Conservation (phyloP, 2,888 invertebrate genomes). For the Aspidiotus destructor region DNA sequence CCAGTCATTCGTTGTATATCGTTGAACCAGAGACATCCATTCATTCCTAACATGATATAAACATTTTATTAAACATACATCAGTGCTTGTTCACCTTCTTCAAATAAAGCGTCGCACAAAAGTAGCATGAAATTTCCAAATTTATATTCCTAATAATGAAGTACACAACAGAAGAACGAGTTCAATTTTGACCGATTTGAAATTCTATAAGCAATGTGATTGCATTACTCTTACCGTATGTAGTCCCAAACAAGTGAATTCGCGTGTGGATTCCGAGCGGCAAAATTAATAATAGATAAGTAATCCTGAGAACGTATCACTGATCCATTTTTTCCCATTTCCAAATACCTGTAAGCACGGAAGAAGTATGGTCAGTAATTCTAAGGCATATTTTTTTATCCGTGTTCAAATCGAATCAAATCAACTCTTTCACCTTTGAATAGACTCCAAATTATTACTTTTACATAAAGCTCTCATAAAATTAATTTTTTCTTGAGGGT, state of each 20-base stretch:
- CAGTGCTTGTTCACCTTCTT: too few relatives aligned
- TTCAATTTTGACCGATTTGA: neutral
- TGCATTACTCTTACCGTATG: conserved; percentile 47
- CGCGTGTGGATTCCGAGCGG: conserved; percentile 66
- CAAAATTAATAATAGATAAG: conserved; percentile 56
- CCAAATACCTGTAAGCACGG: conserved; percentile 54
- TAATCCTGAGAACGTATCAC: conserved; percentile 78
- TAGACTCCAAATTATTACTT: conserved; percentile 46
- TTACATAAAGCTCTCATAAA: conserved; percentile 62
- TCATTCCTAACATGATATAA: conserved; percentile 48
- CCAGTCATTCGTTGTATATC: conserved; percentile 74
- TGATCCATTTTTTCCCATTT: conserved; percentile 60
- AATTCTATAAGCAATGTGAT: too few relatives aligned
- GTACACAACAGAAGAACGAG: too few relatives aligned
- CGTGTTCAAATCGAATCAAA: too few relatives aligned
- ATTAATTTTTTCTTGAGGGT: conserved; percentile 68
- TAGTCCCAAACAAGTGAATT: conserved; percentile 72
- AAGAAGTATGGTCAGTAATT: conserved; percentile 24
- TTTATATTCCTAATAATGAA: too few relatives aligned
- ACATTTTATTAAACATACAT: neutral
- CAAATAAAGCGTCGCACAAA: too few relatives aligned
- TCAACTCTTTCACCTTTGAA: neutral
- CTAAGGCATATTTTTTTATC: conserved; percentile 5
- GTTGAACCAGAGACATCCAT: conserved; percentile 63
- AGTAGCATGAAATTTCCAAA: too few relatives aligned